Evolutionary conservation across 2,888 invertebrate genomes (phyloP).

Genomic region (Priocnemis perturbator): DNA sequence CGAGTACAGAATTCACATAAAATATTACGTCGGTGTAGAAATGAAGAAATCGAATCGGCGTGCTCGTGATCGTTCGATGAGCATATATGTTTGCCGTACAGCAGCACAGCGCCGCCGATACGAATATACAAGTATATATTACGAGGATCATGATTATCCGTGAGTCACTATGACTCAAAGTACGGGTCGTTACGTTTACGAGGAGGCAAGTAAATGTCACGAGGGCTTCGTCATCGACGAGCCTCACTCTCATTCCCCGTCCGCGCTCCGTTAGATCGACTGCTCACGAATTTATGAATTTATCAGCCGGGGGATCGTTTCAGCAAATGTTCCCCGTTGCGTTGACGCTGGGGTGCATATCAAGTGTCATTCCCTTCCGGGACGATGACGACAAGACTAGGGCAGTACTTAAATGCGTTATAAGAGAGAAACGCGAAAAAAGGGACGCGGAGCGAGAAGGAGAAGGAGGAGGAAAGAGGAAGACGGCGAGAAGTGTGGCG

Average conservation of each 20-base stretch:
- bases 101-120: too few relatives aligned
- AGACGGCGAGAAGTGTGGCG: too few relatives aligned
- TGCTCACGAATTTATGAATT: conserved; percentile 56
- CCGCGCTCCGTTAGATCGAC: conserved; percentile 14
- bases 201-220: conserved; percentile 5
- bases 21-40: too few relatives aligned
- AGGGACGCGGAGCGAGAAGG: background rate
- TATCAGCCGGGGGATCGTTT: conserved; percentile 54
- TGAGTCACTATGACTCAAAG: conserved; percentile 46
- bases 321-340: conserved; percentile 43
- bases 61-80: too few relatives aligned
- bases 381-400: background rate
- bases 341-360: conserved; percentile 54
- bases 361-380: conserved; percentile 22
- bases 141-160: conserved; percentile 30
- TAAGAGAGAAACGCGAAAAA: background rate
- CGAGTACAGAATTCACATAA: too few relatives aligned
- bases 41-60: too few relatives aligned
- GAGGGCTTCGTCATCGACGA: conserved; percentile 10
- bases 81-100: too few relatives aligned
- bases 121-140: too few relatives aligned
- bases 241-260: conserved; percentile 13
- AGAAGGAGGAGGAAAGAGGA: background rate
- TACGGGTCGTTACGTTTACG: conserved; percentile 18
- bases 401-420: background rate